Conservation (phyloP, 1,140 invertebrate species). For the Goniozus legneri region DNA sequence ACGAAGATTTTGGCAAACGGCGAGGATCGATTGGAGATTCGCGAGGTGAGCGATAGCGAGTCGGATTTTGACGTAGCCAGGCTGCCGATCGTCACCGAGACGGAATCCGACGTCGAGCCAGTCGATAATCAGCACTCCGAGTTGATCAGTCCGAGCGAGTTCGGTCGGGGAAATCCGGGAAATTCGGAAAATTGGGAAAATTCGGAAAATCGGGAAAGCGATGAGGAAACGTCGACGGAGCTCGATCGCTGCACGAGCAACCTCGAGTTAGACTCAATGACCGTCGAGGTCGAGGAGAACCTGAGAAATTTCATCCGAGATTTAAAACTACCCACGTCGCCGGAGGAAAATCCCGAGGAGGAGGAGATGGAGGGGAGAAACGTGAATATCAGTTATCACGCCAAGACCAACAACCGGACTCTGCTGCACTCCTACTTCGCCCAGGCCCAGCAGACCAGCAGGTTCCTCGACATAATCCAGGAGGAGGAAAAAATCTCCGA, state of each 20-base stretch:
- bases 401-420: slow-evolving; percentile 55
- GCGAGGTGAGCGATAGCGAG: slow-evolving; percentile 42
- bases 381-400: slow-evolving; percentile 25
- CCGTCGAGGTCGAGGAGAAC: slow-evolving; percentile 50
- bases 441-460: slow-evolving; percentile 54
- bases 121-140: slow-evolving; percentile 11
- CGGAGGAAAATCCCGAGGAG: slow-evolving; percentile 25
- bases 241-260: neutral
- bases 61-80: slow-evolving; percentile 23
- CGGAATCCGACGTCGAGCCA: slow-evolving; percentile 57
- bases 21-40: slow-evolving; percentile 36
- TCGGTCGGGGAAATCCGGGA: slow-evolving; percentile 6
- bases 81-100: slow-evolving; percentile 54
- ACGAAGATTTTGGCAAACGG: slow-evolving; percentile 24
- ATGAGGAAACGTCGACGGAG: slow-evolving; percentile 1
- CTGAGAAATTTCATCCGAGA: slow-evolving; percentile 59
- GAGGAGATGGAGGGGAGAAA: slow-evolving; percentile 8
- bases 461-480: slow-evolving; percentile 65
- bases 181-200: slow-evolving; percentile 9
- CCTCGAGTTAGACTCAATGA: slow-evolving; percentile 34
- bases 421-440: slow-evolving; percentile 57
- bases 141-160: neutral
- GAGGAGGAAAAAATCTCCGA: slow-evolving; percentile 56
- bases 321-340: slow-evolving; percentile 54
- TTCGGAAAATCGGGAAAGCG: slow-evolving; percentile 1